A percentile compares a stretch with the other conserved stretches of the same genome.
phyloP scores from a whole-genome alignment of 2,113 vertebrate genomes.

The Embiotoca jacksoni region DNA sequence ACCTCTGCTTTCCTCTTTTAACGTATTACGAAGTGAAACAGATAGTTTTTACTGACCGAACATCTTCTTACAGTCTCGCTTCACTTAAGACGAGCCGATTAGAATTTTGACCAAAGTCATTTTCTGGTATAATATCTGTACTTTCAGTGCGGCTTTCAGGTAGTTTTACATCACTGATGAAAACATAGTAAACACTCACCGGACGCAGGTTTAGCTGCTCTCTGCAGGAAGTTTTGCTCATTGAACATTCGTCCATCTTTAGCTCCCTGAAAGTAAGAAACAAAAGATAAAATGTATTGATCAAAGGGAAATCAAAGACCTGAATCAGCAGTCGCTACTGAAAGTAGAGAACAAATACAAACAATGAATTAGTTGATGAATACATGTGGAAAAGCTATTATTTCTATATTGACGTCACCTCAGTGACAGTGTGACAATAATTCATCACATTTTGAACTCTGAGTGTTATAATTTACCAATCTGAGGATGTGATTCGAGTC shows the following conservation, averaged over 20 bases:
- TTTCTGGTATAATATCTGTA: too few species aligned
- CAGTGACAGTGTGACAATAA: not conserved
- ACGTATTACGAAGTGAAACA: not conserved
- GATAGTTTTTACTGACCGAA: not conserved
- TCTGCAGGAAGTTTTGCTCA: conserved; percentile 94
- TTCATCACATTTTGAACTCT: not conserved
- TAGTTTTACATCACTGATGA: not conserved
- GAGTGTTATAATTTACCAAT: conserved; percentile 73
- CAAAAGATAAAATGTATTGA: not conserved
- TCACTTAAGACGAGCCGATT: too few species aligned
- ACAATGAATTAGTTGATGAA: too few species aligned
- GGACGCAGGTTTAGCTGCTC: conserved; percentile 87
- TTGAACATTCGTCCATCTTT: conserved; percentile 93
- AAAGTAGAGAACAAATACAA: not conserved
- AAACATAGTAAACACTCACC: conserved; percentile 72
- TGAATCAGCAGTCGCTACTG: not conserved
- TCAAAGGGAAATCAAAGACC: not conserved
- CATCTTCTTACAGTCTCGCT: too few species aligned
- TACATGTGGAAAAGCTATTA: too few species aligned
- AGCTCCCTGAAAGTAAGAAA: conserved; percentile 83
- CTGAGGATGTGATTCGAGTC: conserved; percentile 79
- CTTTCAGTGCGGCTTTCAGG: too few species aligned
- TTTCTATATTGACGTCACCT: not conserved
- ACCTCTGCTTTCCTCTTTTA: conserved; percentile 13
- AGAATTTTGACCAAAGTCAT: too few species aligned